phyloP scores from a whole-genome alignment of 2,888 invertebrate genomes.

The Euphydryas editha region DNA sequence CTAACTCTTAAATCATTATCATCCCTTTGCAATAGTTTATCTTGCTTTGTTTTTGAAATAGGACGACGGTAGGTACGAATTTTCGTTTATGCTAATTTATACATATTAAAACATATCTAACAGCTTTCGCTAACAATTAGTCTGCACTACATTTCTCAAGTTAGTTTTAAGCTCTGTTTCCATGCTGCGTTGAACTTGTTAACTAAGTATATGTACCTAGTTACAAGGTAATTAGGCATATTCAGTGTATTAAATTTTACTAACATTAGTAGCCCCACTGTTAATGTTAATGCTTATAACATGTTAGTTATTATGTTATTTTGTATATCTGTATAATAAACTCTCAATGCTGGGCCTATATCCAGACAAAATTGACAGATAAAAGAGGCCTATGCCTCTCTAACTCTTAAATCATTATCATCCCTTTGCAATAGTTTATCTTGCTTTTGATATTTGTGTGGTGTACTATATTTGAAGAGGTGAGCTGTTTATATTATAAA shows the following conservation, averaged over 20 bases:
- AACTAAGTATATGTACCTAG: conserved; percentile 1
- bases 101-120: not conserved
- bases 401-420: too few relatives aligned
- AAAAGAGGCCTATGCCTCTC: too few relatives aligned
- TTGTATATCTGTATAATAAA: not conserved
- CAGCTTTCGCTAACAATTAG: not conserved
- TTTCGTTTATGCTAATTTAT: not conserved
- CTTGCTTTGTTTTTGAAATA: not conserved
- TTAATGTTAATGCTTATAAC: not conserved
- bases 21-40: too few relatives aligned
- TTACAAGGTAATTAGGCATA: not conserved
- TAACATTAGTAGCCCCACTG: not conserved
- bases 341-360: not conserved
- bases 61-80: not conserved
- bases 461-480: too few relatives aligned
- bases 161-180: not conserved
- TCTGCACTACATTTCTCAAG: not conserved
- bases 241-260: conserved; percentile 6
- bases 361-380: too few relatives aligned
- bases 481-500: too few relatives aligned
- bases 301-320: not conserved
- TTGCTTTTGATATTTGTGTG: too few relatives aligned
- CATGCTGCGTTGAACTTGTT: not conserved
- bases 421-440: too few relatives aligned
- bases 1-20: too few relatives aligned